Percentiles rank a stretch among this genome's conserved stretches.
phyloP scores from a whole-genome alignment of 1,140 invertebrate genomes.

The Propsilocerus akamusi region DNA sequence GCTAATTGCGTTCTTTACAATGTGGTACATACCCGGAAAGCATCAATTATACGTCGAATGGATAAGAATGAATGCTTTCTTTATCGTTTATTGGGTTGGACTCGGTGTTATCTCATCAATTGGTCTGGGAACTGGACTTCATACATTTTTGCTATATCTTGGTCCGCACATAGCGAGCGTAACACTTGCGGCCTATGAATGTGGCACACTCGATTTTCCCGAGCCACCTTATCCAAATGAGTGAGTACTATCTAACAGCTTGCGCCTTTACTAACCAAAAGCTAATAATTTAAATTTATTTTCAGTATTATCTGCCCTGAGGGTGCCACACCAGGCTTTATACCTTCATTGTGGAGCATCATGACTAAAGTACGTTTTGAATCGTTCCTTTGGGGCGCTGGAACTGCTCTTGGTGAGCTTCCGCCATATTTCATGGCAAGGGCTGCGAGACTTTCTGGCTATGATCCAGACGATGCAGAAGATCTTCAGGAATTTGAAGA shows the following conservation, averaged over 20 bases:
- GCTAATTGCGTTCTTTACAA: constrained; percentile 22
- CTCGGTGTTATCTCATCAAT: constrained; percentile 93
- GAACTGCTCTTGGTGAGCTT: constrained; percentile 91
- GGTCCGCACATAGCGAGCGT: constrained; percentile 85
- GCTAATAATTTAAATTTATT: constrained; percentile 12
- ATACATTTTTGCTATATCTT: constrained; percentile 95
- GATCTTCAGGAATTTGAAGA: constrained; percentile 62
- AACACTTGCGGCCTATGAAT: constrained; percentile 97
- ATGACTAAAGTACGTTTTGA: constrained; percentile 94
- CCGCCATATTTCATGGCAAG: constrained; percentile 96
- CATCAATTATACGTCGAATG: constrained; percentile 26
- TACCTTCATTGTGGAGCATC: constrained; percentile 62
- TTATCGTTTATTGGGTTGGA: constrained; percentile 87
- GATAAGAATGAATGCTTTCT: constrained; percentile 33
- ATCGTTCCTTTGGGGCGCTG: constrained; percentile 94
- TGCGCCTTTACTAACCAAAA: constrained; percentile 5
- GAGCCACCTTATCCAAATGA: constrained; percentile 77
- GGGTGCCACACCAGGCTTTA: constrained; percentile 32
- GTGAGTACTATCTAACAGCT: constrained; percentile 26
- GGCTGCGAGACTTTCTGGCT: constrained; percentile 62
- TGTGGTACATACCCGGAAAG: constrained; percentile 26
- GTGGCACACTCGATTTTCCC: constrained; percentile 84
- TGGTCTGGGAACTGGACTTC: constrained; percentile 91
- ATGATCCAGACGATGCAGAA: constrained; percentile 50
- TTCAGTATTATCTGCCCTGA: constrained; percentile 58